Evolutionary conservation across 2,113 vertebrate species (phyloP).

Genomic region (Dunckerocampus dactyliophorus): DNA sequence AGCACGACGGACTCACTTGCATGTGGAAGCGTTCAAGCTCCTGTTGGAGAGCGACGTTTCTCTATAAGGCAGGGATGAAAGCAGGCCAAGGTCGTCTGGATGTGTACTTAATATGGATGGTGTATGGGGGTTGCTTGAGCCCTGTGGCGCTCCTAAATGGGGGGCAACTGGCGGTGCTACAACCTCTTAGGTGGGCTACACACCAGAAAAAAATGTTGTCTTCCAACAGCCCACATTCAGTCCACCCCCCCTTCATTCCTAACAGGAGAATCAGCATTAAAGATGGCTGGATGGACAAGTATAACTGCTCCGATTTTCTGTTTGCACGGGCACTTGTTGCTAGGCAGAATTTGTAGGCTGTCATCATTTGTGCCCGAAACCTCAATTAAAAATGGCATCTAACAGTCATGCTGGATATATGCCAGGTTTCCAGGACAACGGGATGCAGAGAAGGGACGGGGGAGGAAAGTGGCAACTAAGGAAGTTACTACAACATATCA

Average conservation of each 20-base stretch:
- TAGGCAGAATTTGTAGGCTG: neutral
- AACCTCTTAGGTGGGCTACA: neutral
- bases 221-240: too few species aligned
- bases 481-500: too few species aligned
- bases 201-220: too few species aligned
- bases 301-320: neutral
- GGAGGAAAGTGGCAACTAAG: too few species aligned
- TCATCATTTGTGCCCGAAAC: neutral
- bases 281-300: neutral
- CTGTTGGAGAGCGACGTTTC: slow-evolving; percentile 7
- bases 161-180: neutral
- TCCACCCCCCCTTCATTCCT: too few species aligned
- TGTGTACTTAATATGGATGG: neutral
- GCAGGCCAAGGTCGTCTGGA: slow-evolving; percentile 26
- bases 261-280: too few species aligned
- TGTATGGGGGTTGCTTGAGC: too few species aligned
- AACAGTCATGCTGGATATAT: too few species aligned
- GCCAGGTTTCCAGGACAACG: too few species aligned
- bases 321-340: neutral
- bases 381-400: neutral
- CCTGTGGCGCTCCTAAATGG: neutral
- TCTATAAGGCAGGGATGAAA: slow-evolving; percentile 16
- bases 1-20: slow-evolving; percentile 18
- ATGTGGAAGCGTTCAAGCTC: neutral
- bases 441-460: too few species aligned